These are phyloP conservation scores for Metaphire vulgaris DNA, from an alignment of 1,140 invertebrate species.

Conservation along the genomic window DNA sequence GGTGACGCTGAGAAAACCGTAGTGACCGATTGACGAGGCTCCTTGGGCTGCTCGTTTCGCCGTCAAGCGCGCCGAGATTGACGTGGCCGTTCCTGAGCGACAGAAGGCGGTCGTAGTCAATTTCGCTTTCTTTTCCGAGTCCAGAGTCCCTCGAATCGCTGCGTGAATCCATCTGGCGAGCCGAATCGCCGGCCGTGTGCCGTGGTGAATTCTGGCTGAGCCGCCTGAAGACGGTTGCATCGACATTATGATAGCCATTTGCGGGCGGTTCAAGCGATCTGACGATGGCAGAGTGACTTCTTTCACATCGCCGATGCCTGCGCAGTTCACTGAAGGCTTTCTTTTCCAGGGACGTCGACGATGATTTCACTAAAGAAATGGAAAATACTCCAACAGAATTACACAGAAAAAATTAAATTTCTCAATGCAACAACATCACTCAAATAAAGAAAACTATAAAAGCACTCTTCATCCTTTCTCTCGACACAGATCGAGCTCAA, in stretches of 20 bases:
- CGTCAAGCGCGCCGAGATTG: neutral
- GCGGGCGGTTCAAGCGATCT: too few species aligned
- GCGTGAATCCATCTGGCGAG: neutral
- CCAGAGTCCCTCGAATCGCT: conserved; percentile 24
- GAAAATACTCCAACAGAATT: too few species aligned
- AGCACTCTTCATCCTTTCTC: too few species aligned
- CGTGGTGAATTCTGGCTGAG: neutral
- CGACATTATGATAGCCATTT: neutral
- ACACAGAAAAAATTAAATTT: too few species aligned
- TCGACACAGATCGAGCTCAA: too few species aligned
- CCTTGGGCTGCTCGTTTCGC: neutral
- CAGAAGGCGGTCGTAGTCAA: conserved; percentile 12
- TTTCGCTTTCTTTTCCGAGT: conserved; percentile 27
- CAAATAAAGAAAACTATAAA: too few species aligned
- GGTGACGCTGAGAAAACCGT: neutral
- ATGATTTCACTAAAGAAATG: too few species aligned
- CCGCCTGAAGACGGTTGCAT: neutral
- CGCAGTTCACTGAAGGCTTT: too few species aligned
- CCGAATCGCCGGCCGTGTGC: neutral
- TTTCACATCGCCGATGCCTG: too few species aligned
- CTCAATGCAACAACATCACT: too few species aligned
- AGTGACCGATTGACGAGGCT: neutral
- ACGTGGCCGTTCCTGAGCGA: neutral
- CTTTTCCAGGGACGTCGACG: too few species aligned
- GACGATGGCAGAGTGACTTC: too few species aligned